Percentiles rank a stretch among this genome's conserved stretches.
These are phyloP conservation scores for Emydoidea blandingii DNA, from an alignment of 2,797 vertebrate species.

Conservation along the genomic window DNA sequence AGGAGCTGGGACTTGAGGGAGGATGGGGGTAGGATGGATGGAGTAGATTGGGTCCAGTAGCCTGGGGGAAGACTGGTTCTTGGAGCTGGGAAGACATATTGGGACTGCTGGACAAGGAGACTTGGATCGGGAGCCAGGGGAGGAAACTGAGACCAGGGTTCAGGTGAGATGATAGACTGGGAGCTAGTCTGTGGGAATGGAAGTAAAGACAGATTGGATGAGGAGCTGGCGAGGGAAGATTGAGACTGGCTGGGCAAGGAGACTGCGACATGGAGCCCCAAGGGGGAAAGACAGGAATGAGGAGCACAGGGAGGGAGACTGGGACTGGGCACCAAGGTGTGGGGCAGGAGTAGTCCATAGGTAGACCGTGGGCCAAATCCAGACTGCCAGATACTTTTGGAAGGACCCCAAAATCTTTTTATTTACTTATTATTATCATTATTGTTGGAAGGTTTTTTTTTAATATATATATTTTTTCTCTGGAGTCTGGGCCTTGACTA, in stretches of 20 bases:
- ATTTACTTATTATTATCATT: too few species aligned
- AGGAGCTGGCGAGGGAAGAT: background rate
- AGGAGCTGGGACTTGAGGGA: background rate
- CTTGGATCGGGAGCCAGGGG: background rate
- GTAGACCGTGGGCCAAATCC: too few species aligned
- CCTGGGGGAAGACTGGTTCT: background rate
- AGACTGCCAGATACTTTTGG: too few species aligned
- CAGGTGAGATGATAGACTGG: background rate
- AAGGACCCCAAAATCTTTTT: too few species aligned
- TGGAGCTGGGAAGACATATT: background rate
- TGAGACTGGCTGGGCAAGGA: background rate
- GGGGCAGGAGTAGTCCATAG: too few species aligned
- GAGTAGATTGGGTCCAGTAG: background rate
- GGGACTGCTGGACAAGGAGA: background rate
- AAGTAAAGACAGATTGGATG: background rate
- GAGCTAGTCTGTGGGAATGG: background rate
- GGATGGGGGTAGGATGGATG: background rate
- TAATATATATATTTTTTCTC: too few species aligned
- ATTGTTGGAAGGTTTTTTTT: too few species aligned
- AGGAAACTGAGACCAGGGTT: background rate
- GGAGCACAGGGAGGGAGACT: background rate
- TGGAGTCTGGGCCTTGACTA: too few species aligned
- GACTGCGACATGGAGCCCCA: background rate
- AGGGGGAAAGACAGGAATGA: background rate
- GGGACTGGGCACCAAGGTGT: background rate